phyloP scores from a whole-genome alignment of 2,797 vertebrate species.

The Chelon auratus region DNA sequence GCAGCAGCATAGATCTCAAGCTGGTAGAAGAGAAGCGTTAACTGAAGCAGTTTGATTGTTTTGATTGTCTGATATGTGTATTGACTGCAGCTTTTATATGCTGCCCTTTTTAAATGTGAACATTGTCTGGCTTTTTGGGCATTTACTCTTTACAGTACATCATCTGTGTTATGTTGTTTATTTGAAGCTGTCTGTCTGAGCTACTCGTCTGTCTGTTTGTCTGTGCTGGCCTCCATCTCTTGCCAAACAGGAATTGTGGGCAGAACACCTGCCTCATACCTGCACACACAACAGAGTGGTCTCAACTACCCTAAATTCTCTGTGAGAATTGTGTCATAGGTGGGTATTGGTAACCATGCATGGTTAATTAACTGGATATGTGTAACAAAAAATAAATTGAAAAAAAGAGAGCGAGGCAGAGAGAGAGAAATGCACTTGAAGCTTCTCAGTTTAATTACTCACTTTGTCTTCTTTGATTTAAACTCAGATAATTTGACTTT shows the following conservation, averaged over 20 bases:
- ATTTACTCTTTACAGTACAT: conserved; percentile 28
- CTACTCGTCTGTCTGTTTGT: conserved; percentile 65
- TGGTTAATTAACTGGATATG: conserved; percentile 34
- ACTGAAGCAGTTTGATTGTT: too few species aligned
- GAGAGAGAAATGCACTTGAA: conserved; percentile 8
- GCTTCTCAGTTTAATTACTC: conserved; percentile 17
- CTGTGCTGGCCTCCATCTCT: conserved; percentile 60
- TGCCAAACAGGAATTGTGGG: conserved; percentile 65
- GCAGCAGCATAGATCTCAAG: conserved; percentile 6
- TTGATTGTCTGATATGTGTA: background rate
- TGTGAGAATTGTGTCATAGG: conserved; percentile 58
- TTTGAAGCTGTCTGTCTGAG: conserved; percentile 56
- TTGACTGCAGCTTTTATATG: background rate
- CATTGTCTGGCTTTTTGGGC: conserved; percentile 39
- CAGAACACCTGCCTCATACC: conserved; percentile 57
- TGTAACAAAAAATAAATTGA: background rate
- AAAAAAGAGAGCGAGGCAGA: too few species aligned
- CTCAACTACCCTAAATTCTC: conserved; percentile 61
- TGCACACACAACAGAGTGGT: conserved; percentile 56
- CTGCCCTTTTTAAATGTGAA: conserved; percentile 1
- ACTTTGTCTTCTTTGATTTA: conserved; percentile 31
- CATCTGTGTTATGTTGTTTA: conserved; percentile 20
- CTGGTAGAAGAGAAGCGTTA: background rate
- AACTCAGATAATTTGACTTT: conserved; percentile 4
- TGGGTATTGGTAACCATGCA: conserved; percentile 66